A percentile compares a stretch with the other conserved stretches of the same genome.
Evolutionary conservation across 2,113 vertebrate genomes (phyloP).

Genomic region (Maccullochella peelii): DNA sequence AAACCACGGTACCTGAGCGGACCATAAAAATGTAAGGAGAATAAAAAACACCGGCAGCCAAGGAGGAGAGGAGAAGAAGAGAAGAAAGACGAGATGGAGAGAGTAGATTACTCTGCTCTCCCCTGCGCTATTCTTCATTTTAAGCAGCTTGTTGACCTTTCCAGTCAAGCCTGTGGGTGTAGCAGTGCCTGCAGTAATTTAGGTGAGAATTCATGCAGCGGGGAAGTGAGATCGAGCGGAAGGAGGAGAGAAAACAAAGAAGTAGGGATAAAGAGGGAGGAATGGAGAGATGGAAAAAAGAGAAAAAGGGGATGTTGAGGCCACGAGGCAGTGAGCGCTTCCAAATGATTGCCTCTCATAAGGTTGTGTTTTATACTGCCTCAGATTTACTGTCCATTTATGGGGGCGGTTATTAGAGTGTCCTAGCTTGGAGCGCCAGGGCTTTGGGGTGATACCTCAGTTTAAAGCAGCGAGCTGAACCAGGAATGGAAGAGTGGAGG

Average conservation of each 20-base stretch:
- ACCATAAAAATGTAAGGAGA: constrained; percentile 37
- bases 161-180: constrained; percentile 82
- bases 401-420: constrained; percentile 52
- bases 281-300: constrained; percentile 23
- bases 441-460: constrained; percentile 57
- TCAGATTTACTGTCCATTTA: constrained; percentile 69
- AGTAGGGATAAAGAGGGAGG: constrained; percentile 20
- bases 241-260: constrained; percentile 45
- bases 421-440: constrained; percentile 33
- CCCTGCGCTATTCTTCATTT: constrained; percentile 82
- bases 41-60: not conserved
- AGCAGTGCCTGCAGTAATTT: constrained; percentile 78
- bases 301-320: constrained; percentile 24
- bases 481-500: constrained; percentile 46
- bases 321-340: constrained; percentile 49
- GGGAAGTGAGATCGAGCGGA: constrained; percentile 33
- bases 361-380: constrained; percentile 65
- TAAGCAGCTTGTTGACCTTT: constrained; percentile 86
- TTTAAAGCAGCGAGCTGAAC: constrained; percentile 55
- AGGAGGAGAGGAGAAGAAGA: not conserved
- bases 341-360: constrained; percentile 72
- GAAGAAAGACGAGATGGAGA: constrained; percentile 70
- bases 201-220: constrained; percentile 69
- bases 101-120: constrained; percentile 74
- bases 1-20: not conserved